These are phyloP conservation scores for Thereva nobilitata DNA, from an alignment of 2,888 invertebrate genomes.

Conservation along the genomic window DNA sequence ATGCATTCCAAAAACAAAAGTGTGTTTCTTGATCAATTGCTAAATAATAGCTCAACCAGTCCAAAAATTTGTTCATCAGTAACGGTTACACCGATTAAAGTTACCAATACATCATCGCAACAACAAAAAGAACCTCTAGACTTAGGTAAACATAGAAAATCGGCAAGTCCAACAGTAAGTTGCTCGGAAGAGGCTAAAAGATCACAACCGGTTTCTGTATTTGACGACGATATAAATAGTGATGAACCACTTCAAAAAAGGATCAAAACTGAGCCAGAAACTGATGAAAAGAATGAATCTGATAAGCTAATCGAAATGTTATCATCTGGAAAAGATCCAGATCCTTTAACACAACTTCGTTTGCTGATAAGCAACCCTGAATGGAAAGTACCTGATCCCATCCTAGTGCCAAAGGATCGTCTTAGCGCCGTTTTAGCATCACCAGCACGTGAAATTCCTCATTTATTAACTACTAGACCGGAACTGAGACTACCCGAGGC, in stretches of 20 bases:
- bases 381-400: conserved; percentile 78
- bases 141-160: conserved; percentile 69
- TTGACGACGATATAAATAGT: conserved; percentile 46
- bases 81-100: conserved; percentile 43
- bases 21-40: conserved; percentile 45
- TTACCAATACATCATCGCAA: conserved; percentile 58
- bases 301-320: conserved; percentile 59
- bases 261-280: conserved; percentile 59
- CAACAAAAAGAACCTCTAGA: conserved; percentile 70
- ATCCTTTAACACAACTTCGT: conserved; percentile 73
- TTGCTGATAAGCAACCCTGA: conserved; percentile 68
- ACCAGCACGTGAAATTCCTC: conserved; percentile 77
- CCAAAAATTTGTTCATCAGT: conserved; percentile 46
- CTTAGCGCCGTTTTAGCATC: conserved; percentile 71
- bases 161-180: conserved; percentile 73
- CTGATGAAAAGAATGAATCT: conserved; percentile 46
- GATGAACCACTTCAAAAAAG: conserved; percentile 61
- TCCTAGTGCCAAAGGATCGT: conserved; percentile 77
- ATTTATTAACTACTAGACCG: conserved; percentile 70
- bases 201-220: conserved; percentile 8
- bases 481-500: conserved; percentile 76
- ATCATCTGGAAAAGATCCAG: conserved; percentile 61
- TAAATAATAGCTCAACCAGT: conserved; percentile 44
- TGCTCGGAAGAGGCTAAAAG: conserved; percentile 69
- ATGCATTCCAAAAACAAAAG: conserved; percentile 59